phyloP scores from a whole-genome alignment of 2,797 vertebrate genomes.

The Sciurus carolinensis region DNA sequence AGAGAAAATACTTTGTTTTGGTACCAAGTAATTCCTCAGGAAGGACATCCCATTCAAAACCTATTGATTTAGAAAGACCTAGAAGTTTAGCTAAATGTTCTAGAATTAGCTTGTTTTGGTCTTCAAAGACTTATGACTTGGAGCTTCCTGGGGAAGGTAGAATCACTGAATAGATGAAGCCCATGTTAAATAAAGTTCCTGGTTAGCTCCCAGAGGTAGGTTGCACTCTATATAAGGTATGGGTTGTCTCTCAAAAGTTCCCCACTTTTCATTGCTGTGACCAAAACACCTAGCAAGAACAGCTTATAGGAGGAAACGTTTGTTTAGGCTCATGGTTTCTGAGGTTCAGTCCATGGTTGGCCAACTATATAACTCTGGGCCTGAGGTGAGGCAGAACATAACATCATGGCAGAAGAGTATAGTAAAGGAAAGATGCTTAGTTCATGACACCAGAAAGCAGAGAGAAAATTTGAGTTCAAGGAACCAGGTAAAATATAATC shows the following conservation, averaged over 20 bases:
- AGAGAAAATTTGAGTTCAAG: too few relatives aligned
- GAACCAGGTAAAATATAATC: too few relatives aligned
- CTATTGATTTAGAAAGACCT: conserved; percentile 20
- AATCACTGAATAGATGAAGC: neutral
- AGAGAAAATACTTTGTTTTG: conserved; percentile 9
- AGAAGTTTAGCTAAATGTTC: conserved; percentile 46
- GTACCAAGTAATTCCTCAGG: neutral
- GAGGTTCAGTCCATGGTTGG: too few relatives aligned
- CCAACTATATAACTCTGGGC: too few relatives aligned
- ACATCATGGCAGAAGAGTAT: too few relatives aligned
- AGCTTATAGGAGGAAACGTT: too few relatives aligned
- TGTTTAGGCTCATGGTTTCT: too few relatives aligned
- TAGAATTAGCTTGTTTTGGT: conserved; percentile 20
- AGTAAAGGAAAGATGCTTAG: too few relatives aligned
- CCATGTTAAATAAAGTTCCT: neutral
- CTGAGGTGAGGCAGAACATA: too few relatives aligned
- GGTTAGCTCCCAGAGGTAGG: neutral
- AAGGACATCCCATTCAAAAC: conserved; percentile 23
- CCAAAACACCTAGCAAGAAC: too few relatives aligned
- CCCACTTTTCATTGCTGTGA: too few relatives aligned
- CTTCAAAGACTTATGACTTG: conserved; percentile 13
- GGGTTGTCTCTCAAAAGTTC: neutral
- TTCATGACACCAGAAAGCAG: too few relatives aligned
- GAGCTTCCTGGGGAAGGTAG: neutral
- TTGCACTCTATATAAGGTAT: neutral